Evolutionary conservation across 2,888 invertebrate species (phyloP).

Genomic region (Eristalis arbustorum): DNA sequence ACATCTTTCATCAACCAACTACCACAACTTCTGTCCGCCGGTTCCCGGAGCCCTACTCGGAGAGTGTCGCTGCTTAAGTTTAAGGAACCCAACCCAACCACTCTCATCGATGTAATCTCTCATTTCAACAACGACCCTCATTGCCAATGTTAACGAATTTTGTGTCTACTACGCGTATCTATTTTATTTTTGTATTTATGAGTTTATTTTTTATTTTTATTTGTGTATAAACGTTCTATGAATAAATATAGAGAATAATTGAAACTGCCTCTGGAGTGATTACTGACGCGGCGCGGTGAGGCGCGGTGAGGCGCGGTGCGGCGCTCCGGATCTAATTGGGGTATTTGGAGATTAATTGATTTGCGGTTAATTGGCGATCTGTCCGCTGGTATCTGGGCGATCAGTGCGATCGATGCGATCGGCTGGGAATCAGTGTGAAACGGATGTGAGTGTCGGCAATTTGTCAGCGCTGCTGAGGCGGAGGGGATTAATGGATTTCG

Average conservation of each 20-base stretch:
- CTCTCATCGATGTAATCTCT: slow-evolving; percentile 45
- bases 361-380: slow-evolving; percentile 14
- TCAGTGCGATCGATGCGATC: background rate
- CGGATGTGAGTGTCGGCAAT: slow-evolving; percentile 40
- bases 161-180: slow-evolving; percentile 44
- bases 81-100: slow-evolving; percentile 11
- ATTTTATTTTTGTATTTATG: slow-evolving; percentile 67
- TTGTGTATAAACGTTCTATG: slow-evolving; percentile 62
- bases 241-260: slow-evolving; percentile 65
- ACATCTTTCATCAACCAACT: background rate
- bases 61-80: slow-evolving; percentile 55
- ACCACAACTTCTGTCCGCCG: slow-evolving; percentile 35
- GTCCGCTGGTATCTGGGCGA: background rate
- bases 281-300: no score
- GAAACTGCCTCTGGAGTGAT: background rate
- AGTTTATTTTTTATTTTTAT: slow-evolving; percentile 51
- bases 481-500: slow-evolving; percentile 29
- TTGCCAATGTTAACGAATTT: slow-evolving; percentile 70
- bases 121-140: slow-evolving; percentile 67
- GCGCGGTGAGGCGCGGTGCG: background rate
- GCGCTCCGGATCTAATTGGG: slow-evolving; percentile 17
- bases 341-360: slow-evolving; percentile 26
- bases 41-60: slow-evolving; percentile 16
- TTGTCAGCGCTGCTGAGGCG: background rate
- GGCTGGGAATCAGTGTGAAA: slow-evolving; percentile 23